Evolutionary conservation across 2,797 vertebrate genomes (phyloP).

Genomic region (Novumbra hubbsi): DNA sequence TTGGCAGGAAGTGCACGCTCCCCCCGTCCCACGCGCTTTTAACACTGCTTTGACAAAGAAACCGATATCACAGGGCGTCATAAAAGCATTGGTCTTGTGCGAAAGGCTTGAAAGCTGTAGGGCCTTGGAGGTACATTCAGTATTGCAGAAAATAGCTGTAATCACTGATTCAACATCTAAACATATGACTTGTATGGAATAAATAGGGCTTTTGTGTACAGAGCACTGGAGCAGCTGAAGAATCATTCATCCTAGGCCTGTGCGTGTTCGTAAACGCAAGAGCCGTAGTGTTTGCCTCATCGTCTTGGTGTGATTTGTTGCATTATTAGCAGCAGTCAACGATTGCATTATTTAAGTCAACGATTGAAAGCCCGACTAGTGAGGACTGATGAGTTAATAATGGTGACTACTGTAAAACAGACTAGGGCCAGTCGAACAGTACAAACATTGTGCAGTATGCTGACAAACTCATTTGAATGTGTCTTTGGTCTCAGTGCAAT

Average conservation of each 20-base stretch:
- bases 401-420: not conserved
- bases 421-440: not conserved
- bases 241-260: not conserved
- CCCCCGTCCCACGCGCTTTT: not conserved
- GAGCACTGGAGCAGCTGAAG: not conserved
- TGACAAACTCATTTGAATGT: constrained; percentile 32
- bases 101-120: not conserved
- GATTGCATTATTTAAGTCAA: constrained; percentile 25
- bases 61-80: constrained; percentile 12
- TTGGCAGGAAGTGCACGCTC: not conserved
- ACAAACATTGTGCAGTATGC: not conserved
- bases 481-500: constrained; percentile 70
- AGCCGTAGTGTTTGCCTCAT: not conserved
- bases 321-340: not conserved
- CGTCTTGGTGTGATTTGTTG: not conserved
- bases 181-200: not conserved
- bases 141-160: not conserved
- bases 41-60: constrained; percentile 11
- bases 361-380: not conserved
- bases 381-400: not conserved
- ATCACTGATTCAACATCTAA: not conserved
- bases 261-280: not conserved
- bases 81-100: constrained; percentile 13
- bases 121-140: not conserved
- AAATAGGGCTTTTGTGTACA: not conserved